Conservation (phyloP, 1,140 invertebrate species). For the Calephelis nemesis region DNA sequence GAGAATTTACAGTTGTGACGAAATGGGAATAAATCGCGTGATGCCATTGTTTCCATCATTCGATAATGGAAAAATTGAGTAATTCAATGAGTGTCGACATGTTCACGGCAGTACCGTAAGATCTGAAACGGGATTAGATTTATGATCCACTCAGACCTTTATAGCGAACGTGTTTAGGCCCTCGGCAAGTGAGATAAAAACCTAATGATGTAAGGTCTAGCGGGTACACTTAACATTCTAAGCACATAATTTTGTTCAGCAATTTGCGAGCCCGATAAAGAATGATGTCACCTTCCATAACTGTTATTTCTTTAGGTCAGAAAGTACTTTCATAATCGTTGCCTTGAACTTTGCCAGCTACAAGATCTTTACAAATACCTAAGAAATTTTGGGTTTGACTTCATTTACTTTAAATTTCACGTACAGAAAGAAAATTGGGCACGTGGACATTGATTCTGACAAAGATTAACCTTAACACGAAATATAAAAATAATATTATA, state of each 20-base stretch:
- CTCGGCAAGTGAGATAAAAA: conserved; percentile 22
- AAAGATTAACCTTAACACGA: too few relatives aligned
- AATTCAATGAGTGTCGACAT: conserved; percentile 24
- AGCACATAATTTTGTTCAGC: background rate
- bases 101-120: conserved; percentile 24
- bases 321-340: too few relatives aligned
- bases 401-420: too few relatives aligned
- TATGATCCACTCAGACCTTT: conserved; percentile 24
- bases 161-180: conserved; percentile 4
- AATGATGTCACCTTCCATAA: too few relatives aligned
- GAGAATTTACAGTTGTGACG: conserved; percentile 23
- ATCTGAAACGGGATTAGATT: conserved; percentile 33
- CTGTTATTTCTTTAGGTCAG: too few relatives aligned
- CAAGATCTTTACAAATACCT: too few relatives aligned
- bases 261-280: background rate
- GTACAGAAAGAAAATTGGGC: too few relatives aligned
- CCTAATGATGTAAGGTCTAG: conserved; percentile 18
- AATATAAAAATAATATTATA: too few relatives aligned
- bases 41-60: conserved; percentile 16
- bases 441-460: too few relatives aligned
- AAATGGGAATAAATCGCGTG: conserved; percentile 22
- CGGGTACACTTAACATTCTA: background rate
- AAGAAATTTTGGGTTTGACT: too few relatives aligned
- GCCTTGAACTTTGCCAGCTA: too few relatives aligned
- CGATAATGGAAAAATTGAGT: conserved; percentile 22